Base-by-base conservation (phyloP, 30 jellyfish, hydroid and myxozoan genomes). In the Turritopsis rubra region DNA sequence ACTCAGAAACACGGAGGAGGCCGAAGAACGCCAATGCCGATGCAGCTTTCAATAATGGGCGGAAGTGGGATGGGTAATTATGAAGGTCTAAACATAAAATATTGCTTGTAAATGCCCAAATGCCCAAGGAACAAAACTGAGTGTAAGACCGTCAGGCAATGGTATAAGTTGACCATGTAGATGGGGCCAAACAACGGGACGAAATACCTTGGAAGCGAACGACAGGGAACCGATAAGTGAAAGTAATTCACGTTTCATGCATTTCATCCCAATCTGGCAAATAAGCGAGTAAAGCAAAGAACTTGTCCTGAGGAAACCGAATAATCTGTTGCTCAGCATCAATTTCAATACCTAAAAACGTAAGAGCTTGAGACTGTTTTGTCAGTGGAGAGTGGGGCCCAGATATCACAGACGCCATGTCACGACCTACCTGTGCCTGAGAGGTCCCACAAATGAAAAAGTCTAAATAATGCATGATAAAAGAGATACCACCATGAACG, bases 301-400 rank as follows among this genome's bases (percentile, higher is more conserved):
- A 19, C 77, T 68, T 68, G 28, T 68, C 77, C 21, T 16, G 17
- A n/a, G 77, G 77, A 16, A 68, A 68, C 31, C 77, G 77, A 68
- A 68, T 68, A 22, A 68, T 68, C 77, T 68, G 77, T 68, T 19
- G 77, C 8, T 68, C 23, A 68, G 77, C 28, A 1, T 68, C 8
- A 19, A 68, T 68, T 27, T 68, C 77, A 0, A 68, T 68, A 22
- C 77, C 77, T 27, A 68, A 27, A 27, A n/a, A 68, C 23, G 77
- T 68, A n/a, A 68, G 30, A 0, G 77, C 19, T 68, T 68, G 77
- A n/a, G 77, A 68, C 30, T 23, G 77, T 68, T 68, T 68, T 68
- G 77, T 68, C 77, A 17, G 28, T 8, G 17, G 77, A 23, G 30
- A 68, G 9, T n/a, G 8, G 77, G 77, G 19, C 77, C 28, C 77